Evolutionary conservation across 2,888 invertebrate genomes (phyloP), one percentile per base, ranked within the genome.

Genomic region (Diaperis boleti): DNA sequence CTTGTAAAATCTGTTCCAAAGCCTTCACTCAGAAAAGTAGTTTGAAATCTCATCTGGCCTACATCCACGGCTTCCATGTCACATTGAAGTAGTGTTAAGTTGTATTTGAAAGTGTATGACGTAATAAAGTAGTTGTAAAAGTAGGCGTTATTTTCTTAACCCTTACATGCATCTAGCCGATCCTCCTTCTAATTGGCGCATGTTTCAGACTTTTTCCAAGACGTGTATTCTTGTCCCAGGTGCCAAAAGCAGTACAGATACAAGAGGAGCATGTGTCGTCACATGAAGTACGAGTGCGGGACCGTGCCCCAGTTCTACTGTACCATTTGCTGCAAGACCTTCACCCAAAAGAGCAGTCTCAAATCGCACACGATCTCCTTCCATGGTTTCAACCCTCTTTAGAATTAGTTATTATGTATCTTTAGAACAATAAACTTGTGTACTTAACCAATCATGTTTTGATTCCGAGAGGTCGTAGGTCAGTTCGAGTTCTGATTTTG

Each of bases 1-100:
- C 66, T 14, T 70, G 70, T 60, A 22, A 41, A 6, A 10, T 66
- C 11, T 70, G 70, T 33, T 33, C 31, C 13, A 73, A 66, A 55
- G 67, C 57, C 14, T 72, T 69, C 39, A 67, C 70, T 7, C 72
- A 70, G 39, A 72, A 67, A 69, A 83, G 83, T 67, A 84, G 85
- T 69, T 74, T 85, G n/a, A 76, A 82, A 62, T 76, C 83, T 13
- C 85, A 85, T 31, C 37, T 62, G 10, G 47, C 15, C 2, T 57
- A 50, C 26, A 57, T 62, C 20, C 62, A 62, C 39, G 56, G 55
- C 26, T 50, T 60, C 33, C 41, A 60, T 14, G 52, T 60, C 18
- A 60, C 42, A 7, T 60, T 52, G 20, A 52, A 60, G 11, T 60
- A 52, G 33, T 26, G 3, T 33, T 33, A 33, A 33, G 2, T 18